phyloP scores from a whole-genome alignment of 2,888 invertebrate species.

The Belgica antarctica region DNA sequence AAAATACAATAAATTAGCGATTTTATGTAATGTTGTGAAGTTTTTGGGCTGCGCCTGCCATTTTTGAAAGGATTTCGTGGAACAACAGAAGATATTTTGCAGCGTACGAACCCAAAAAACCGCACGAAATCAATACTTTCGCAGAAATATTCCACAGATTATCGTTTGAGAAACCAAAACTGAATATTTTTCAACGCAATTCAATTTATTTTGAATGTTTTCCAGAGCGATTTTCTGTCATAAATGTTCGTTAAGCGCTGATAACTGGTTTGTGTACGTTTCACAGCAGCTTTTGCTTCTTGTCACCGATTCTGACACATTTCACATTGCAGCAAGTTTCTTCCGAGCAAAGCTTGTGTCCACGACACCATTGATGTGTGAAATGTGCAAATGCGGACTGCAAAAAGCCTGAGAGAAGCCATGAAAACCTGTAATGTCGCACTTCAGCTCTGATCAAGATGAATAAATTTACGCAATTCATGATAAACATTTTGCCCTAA shows the following conservation, averaged over 20 bases:
- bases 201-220: not conserved
- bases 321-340: constrained; percentile 9
- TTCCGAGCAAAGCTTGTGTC: not conserved
- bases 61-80: too few relatives aligned
- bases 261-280: not conserved
- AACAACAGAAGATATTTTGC: too few relatives aligned
- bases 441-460: not conserved
- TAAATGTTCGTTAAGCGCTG: too few relatives aligned
- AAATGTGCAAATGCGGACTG: not conserved
- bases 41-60: too few relatives aligned
- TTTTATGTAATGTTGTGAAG: not conserved
- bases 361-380: not conserved
- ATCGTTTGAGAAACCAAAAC: too few relatives aligned
- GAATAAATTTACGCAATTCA: not conserved
- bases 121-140: too few relatives aligned
- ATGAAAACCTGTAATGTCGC: not conserved
- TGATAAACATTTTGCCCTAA: not conserved
- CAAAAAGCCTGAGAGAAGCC: not conserved
- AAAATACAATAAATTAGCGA: not conserved
- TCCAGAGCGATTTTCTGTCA: not conserved
- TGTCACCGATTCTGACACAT: constrained; percentile 7
- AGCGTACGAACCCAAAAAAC: too few relatives aligned
- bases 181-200: too few relatives aligned
- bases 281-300: not conserved
- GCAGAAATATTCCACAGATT: too few relatives aligned